Evolutionary conservation across 2,113 vertebrate genomes (phyloP), one percentile per base, ranked within the genome.

Genomic region (Nerophis lumbriciformis): DNA sequence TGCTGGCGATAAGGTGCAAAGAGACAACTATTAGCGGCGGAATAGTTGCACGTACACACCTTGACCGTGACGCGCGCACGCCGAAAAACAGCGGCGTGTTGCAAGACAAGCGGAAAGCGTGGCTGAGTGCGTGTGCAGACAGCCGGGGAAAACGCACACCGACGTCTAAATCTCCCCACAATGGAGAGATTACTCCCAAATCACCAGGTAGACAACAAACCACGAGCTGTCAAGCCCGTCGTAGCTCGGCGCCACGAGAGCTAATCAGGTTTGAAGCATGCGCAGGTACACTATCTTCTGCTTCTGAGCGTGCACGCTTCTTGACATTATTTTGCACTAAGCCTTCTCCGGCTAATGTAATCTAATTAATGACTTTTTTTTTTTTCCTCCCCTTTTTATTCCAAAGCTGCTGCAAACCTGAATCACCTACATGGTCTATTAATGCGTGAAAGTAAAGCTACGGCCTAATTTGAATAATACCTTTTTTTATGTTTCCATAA

Each of bases 331-430:
- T 91, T 88, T 86, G 53, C 50, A 42, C 53, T 87, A 89, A 87
- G 82, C 88, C 81, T 83, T 83, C 83, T 79, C 75, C 71, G 80
- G 81, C 77, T 81, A 85, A 87, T 80, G 81, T 91, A 90, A 91
- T 90, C 88, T 86, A 90, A 92, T 91, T 89, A 88, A 84, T 83
- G 77, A 85, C 85, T 80, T 78, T 73, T 71, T 80, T 63, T 7
- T 54, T 28, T 3, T 28, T 28, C 4, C 21, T 3, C 7, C 39
- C 42, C 1, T 11, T 45, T 45, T 65, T 54, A 59, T 75, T 48
- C 58, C 48, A 45, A 76, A 80, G 63, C 53, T 63, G 63, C 73
- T 57, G 48, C 65, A 73, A 77, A 79, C 63, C 51, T 53, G 36
- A 71, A 68, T 71, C 68, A 63, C 52, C 28, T 61, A 69, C 48